Percentiles rank a stretch among this genome's conserved stretches.
Conservation (phyloP, 2,888 invertebrate genomes). For the Parnassius apollo region DNA sequence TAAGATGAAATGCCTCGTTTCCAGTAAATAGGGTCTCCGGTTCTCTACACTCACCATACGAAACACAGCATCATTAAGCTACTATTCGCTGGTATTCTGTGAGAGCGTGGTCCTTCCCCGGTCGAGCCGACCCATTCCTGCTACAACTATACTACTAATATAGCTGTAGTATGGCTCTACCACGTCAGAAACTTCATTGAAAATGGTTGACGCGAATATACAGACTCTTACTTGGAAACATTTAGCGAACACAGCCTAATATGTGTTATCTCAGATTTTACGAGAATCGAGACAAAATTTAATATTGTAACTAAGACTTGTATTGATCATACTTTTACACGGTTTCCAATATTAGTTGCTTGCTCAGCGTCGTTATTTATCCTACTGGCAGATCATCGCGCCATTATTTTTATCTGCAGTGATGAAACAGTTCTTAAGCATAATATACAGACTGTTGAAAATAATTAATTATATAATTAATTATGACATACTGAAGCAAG, state of each 20-base stretch:
- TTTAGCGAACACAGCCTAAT: constrained; percentile 24
- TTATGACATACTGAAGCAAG: neutral
- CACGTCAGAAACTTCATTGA: neutral
- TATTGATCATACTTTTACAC: constrained; percentile 35
- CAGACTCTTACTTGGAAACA: constrained; percentile 21
- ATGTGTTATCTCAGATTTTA: constrained; percentile 30
- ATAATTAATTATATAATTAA: constrained; percentile 9
- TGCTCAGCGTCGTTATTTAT: constrained; percentile 26
- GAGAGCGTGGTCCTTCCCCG: too few species aligned
- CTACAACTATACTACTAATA: too few species aligned
- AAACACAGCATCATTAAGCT: too few species aligned
- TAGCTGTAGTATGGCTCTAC: too few species aligned
- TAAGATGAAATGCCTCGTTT: too few species aligned
- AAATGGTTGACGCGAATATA: constrained; percentile 25
- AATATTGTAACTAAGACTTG: constrained; percentile 32
- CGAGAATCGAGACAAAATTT: constrained; percentile 29
- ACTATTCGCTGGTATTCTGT: too few species aligned
- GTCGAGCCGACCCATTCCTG: too few species aligned
- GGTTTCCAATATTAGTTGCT: constrained; percentile 32
- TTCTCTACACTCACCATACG: too few species aligned
- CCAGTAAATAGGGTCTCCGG: too few species aligned
- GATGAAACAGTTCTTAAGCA: neutral
- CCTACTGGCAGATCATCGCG: constrained; percentile 25
- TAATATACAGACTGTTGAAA: constrained; percentile 18
- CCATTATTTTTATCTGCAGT: constrained; percentile 14